Base-by-base conservation (phyloP, 2,888 invertebrate genomes). In the Axea sp. region DNA sequence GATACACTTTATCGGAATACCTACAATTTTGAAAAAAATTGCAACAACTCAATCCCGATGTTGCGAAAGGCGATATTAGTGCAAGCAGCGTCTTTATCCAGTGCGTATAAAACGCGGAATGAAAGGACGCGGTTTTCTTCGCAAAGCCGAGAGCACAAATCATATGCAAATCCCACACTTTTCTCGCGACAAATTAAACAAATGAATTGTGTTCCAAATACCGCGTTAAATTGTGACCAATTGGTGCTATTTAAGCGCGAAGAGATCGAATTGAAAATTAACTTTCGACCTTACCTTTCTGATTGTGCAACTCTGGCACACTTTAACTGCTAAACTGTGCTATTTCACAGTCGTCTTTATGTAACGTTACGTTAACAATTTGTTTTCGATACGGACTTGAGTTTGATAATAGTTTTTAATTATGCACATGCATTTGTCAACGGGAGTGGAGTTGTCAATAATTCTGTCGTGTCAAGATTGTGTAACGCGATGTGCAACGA, bases 211-310 rank as follows among this genome's bases (percentile, higher is more conserved):
- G 45, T 17, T 35, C 8, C 24, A n/a, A 35, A 51, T 35, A 24
- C n/a, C n/a, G n/a, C n/a, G n/a, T 30, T 28, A 19, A 37, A 17
- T 60, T 47, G 60, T 60, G 60, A 60, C 39, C 60, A 39, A 39
- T 49, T 43, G 45, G 4, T n/a, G 17, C 28, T 5, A 5, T 41
- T 41, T 30, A 41, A 41, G 17, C 9, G 19, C 15, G n/a, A 17
- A 19, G 26, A 55, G 45, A 49, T 51, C 33, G 51, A 33, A 43
- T 64, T 41, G 31, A 43, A 64, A 43, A 53, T 64, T 28, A 28
- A 55, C 47, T 65, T 31, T 37, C 37, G 55, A 55, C 55, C 55
- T 55, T 47, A 45, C 9, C 19, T 19, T 4, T 19, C 19, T 19
- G 2, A 19, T 19, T 19, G 4, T 19, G 19, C 19, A 19, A 19